Evolutionary conservation across 1,140 invertebrate genomes (phyloP), one percentile per base, ranked within the genome.

Genomic region (Acromyrmex heyeri): DNA sequence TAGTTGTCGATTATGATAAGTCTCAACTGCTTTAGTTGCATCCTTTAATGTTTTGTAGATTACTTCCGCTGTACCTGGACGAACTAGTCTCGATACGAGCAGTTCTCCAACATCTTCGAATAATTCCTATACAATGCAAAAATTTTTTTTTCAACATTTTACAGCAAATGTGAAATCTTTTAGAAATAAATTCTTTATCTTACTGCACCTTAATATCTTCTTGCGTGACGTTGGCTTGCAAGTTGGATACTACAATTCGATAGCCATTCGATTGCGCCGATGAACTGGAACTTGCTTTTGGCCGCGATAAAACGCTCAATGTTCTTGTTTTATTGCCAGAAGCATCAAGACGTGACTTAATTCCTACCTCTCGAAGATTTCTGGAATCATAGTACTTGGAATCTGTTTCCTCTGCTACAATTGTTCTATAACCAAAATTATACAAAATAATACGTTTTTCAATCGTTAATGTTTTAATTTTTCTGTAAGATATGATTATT

Each of bases 41-140:
- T 99, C 98, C 87, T 98, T 97, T 75, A 97, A 94, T 55, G 96
- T 97, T 90, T 97, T 97, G 93, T 98, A 99, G 88, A 99, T 97
- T 14, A 99, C 98, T 95, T 99, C 98, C 0, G 98, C 98, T 14
- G 97, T 97, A 6, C 98, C 98, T 5, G 97, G 97, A 72, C 98
- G 96, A n/a, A 99, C 97, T 90, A 99, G 95, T 90, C 97, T 96
- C 2, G 98, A 98, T 87, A 97, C 97, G 57, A 98, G 95, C 91
- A 99, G 96, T 65, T 98, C 97, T 14, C 98, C 98, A 83, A 99
- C 97, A 92, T 98, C 98, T 92, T 98, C 98, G 96, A 99, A 99
- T 65, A 99, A 95, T 95, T 99, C 98, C 97, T 98, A 87, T 72
- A 69, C 53, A 88, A 77, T 55, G 64, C 57, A 73, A 30, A n/a